A percentile compares a stretch with the other conserved stretches of the same genome.
Evolutionary conservation across 2,113 vertebrate genomes (phyloP).

Genomic region (Malurus cyaneus): DNA sequence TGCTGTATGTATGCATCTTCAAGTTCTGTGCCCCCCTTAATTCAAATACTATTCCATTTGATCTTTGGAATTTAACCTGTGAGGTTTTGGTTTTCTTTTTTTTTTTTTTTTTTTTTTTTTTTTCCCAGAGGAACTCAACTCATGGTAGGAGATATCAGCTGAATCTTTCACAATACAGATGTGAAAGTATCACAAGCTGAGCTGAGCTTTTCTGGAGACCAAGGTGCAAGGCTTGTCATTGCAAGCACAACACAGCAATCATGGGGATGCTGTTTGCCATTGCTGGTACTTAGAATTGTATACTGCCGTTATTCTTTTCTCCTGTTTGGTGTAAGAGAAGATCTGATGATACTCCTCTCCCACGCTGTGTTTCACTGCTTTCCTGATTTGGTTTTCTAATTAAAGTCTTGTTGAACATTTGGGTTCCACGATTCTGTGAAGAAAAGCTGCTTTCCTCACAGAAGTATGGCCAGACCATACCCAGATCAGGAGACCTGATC

Average conservation of each 20-base stretch:
- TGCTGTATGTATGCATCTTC: not conserved
- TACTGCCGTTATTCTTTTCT: not conserved
- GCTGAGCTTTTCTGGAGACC: not conserved
- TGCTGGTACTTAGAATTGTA: not conserved
- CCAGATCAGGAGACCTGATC: not conserved
- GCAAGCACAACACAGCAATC: not conserved
- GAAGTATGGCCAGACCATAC: not conserved
- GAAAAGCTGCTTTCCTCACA: not conserved
- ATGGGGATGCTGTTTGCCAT: not conserved
- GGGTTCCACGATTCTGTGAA: not conserved
- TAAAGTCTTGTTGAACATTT: not conserved
- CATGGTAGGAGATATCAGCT: not conserved
- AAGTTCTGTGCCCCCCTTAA: not conserved
- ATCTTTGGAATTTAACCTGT: not conserved
- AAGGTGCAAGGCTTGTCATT: not conserved
- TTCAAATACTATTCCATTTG: not conserved
- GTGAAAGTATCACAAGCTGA: not conserved
- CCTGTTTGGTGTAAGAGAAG: not conserved
- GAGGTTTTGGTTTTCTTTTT: too few species aligned
- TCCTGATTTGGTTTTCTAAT: not conserved
- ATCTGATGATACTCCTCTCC: not conserved
- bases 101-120: not conserved
- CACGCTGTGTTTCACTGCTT: rapidly evolving
- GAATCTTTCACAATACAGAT: not conserved
- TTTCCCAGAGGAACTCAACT: not conserved